Conservation (phyloP, 2,888 invertebrate species). For the Dasysyrphus albostriatus region DNA sequence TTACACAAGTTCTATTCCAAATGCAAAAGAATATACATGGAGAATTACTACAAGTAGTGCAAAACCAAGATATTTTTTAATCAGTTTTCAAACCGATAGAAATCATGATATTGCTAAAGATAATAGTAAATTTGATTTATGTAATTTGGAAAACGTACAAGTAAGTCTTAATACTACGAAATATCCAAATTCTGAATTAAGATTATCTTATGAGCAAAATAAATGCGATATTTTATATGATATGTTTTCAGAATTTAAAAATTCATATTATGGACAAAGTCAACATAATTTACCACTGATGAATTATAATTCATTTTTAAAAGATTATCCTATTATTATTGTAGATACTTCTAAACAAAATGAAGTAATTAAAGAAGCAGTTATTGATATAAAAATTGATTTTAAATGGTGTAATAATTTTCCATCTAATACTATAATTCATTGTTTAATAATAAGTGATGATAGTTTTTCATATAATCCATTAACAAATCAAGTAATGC, state of each 20-base stretch:
- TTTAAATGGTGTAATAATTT: not conserved
- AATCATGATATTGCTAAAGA: constrained; percentile 28
- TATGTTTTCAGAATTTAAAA: constrained; percentile 43
- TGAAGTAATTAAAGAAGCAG: constrained; percentile 54
- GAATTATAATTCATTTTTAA: constrained; percentile 25
- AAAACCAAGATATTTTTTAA: too few relatives aligned
- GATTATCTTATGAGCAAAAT: constrained; percentile 36
- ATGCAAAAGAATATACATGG: constrained; percentile 4
- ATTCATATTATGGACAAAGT: constrained; percentile 20
- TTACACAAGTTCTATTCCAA: too few relatives aligned
- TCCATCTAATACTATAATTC: too few relatives aligned
- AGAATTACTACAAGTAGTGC: constrained; percentile 28
- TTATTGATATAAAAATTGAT: too few relatives aligned
- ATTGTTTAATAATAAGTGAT: too few relatives aligned
- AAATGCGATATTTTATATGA: constrained; percentile 40
- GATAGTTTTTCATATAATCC: not conserved
- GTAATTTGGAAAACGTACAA: constrained; percentile 30
- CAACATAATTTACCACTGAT: too few relatives aligned
- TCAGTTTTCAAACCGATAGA: not conserved
- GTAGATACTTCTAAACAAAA: constrained; percentile 78
- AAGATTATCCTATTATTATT: constrained; percentile 76
- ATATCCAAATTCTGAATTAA: constrained; percentile 46
- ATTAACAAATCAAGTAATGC: constrained; percentile 2
- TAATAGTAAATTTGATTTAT: constrained; percentile 35
- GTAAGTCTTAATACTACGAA: not conserved